Percentiles rank a stretch among this genome's conserved stretches.
phyloP scores from a whole-genome alignment of 2,888 invertebrate genomes.

The Yponomeuta sedellus region DNA sequence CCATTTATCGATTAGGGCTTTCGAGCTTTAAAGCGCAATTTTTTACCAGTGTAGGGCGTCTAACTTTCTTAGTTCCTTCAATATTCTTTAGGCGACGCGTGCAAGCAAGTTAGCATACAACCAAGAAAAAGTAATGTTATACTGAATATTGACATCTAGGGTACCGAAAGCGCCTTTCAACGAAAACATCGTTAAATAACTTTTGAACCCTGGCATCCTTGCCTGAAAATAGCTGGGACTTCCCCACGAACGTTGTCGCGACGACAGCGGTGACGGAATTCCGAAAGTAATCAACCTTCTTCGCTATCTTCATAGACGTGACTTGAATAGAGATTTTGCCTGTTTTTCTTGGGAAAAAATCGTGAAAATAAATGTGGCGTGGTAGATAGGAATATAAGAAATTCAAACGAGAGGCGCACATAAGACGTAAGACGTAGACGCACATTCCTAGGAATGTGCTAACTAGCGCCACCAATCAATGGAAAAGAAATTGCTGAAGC shows the following conservation, averaged over 20 bases:
- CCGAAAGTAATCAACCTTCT: constrained; percentile 1
- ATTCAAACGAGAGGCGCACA: no score
- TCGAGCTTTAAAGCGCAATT: no score
- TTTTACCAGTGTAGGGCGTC: no score
- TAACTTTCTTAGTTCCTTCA: no score
- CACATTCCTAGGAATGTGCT: no score
- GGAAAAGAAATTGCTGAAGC: no score
- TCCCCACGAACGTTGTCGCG: neutral
- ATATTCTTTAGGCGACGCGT: no score
- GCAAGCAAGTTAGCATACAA: no score
- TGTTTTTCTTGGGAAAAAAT: neutral
- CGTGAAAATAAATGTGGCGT: neutral
- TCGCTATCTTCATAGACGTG: neutral
- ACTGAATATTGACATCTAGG: neutral
- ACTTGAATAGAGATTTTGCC: neutral
- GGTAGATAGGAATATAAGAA: no score
- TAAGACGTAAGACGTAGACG: no score
- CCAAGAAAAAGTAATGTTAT: neutral
- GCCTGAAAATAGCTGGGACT: neutral
- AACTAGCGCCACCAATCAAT: no score
- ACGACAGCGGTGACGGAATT: neutral
- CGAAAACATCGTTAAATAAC: neutral
- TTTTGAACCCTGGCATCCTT: neutral
- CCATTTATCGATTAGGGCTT: no score
- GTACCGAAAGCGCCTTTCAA: neutral